Evolutionary conservation across 2,888 invertebrate genomes (phyloP).

Genomic region (Ligdia adustata): DNA sequence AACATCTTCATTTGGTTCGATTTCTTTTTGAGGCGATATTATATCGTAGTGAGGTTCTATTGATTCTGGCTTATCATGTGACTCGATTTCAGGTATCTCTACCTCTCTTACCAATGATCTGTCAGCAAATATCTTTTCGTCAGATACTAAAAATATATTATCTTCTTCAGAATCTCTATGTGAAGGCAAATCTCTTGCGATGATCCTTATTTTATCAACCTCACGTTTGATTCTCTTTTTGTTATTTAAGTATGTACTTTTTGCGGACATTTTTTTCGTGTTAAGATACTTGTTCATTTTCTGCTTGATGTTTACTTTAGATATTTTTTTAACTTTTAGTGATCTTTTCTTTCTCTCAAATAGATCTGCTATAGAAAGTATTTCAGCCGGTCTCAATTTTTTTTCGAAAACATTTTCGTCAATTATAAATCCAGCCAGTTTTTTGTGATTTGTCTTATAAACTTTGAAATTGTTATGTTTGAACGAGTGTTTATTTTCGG

Average conservation of each 20-base stretch:
- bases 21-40: conserved; percentile 18
- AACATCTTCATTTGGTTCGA: conserved; percentile 20
- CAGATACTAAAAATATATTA: conserved; percentile 56
- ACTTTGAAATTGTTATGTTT: conserved; percentile 13
- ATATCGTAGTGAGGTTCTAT: conserved; percentile 21
- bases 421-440: conserved; percentile 37
- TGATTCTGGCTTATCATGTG: conserved; percentile 25
- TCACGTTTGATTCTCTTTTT: conserved; percentile 65
- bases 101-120: conserved; percentile 55
- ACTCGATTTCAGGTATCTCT: conserved; percentile 41
- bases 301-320: conserved; percentile 54
- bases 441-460: background rate
- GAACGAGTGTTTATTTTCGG: conserved; percentile 26
- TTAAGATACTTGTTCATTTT: conserved; percentile 59
- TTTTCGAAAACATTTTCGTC: conserved; percentile 52
- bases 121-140: conserved; percentile 60
- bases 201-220: conserved; percentile 62
- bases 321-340: conserved; percentile 49
- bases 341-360: conserved; percentile 58
- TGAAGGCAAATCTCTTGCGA: conserved; percentile 50
- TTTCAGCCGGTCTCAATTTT: conserved; percentile 57
- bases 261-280: conserved; percentile 52
- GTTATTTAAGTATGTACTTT: conserved; percentile 49
- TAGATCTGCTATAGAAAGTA: conserved; percentile 52
- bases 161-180: conserved; percentile 56